Conservation (phyloP, 2,888 invertebrate genomes). For the Lithophane ornitopus region DNA sequence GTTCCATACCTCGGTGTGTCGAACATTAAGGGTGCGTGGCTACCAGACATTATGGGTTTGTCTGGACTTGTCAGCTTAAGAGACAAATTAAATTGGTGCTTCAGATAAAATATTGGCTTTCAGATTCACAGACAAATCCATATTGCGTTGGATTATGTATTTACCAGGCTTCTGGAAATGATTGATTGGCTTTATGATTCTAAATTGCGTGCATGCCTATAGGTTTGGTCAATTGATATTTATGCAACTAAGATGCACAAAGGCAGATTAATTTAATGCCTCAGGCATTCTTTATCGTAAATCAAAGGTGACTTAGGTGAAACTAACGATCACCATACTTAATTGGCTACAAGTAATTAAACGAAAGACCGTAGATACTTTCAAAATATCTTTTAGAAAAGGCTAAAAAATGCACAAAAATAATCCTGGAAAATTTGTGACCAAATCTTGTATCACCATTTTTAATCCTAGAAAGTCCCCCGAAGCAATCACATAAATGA, state of each 20-base stretch:
- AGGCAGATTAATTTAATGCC: not conserved
- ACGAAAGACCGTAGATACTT: not conserved
- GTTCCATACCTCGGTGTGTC: conserved; percentile 52
- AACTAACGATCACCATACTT: not conserved
- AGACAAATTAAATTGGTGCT: not conserved
- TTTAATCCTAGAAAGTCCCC: not conserved
- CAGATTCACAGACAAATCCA: not conserved
- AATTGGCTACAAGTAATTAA: not conserved
- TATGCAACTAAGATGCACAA: too few species aligned
- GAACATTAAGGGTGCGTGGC: conserved; percentile 42
- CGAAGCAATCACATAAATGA: not conserved
- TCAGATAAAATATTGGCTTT: not conserved
- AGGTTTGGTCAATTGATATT: too few species aligned
- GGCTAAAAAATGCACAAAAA: not conserved
- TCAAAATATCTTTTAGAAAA: not conserved
- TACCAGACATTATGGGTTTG: conserved; percentile 24
- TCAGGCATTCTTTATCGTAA: fast-evolving
- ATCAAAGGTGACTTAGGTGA: too few species aligned
- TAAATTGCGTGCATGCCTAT: not conserved
- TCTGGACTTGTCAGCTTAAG: not conserved
- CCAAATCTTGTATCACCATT: not conserved
- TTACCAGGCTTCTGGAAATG: not conserved
- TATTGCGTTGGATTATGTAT: not conserved
- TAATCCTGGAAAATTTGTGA: not conserved
- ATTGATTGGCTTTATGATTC: not conserved